A percentile compares a stretch with the other conserved stretches of the same genome.
phyloP scores from a whole-genome alignment of 1,140 invertebrate genomes.

The Proctacanthus coquilletti region DNA sequence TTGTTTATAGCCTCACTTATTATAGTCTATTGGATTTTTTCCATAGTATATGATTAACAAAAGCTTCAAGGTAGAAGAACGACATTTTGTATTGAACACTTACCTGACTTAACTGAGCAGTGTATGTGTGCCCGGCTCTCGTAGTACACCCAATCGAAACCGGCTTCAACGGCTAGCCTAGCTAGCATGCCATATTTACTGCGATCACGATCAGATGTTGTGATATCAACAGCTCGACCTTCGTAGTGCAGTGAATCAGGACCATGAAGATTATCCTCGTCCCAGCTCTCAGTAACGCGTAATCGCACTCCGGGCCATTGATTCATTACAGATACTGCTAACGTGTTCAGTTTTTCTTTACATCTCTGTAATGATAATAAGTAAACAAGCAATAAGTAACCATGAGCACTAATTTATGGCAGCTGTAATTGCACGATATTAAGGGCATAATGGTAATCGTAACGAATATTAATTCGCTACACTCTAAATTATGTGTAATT shows the following conservation, averaged over 20 bases:
- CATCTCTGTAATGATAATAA: conserved; percentile 58
- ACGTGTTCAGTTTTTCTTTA: conserved; percentile 85
- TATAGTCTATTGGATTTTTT: no score
- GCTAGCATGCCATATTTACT: conserved; percentile 93
- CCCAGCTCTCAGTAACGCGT: conserved; percentile 87
- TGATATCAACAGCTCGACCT: conserved; percentile 87
- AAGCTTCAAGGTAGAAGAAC: no score
- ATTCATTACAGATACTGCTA: conserved; percentile 95
- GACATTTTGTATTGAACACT: no score
- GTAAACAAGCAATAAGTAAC: no score
- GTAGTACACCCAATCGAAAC: conserved; percentile 98
- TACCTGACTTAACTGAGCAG: conserved; percentile 95
- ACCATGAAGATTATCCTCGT: conserved; percentile 69
- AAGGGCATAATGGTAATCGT: no score
- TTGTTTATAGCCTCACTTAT: no score
- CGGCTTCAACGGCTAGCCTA: conserved; percentile 86
- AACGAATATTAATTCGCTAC: no score
- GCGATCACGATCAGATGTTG: conserved; percentile 81
- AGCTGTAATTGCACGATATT: no score
- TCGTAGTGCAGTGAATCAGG: conserved; percentile 85
- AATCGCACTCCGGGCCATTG: conserved; percentile 90
- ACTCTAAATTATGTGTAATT: no score
- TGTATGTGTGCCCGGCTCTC: conserved; percentile 89
- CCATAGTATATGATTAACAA: no score
- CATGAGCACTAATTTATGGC: no score